phyloP scores from a whole-genome alignment of 1,140 invertebrate species.

The Drosophila ananassae region DNA sequence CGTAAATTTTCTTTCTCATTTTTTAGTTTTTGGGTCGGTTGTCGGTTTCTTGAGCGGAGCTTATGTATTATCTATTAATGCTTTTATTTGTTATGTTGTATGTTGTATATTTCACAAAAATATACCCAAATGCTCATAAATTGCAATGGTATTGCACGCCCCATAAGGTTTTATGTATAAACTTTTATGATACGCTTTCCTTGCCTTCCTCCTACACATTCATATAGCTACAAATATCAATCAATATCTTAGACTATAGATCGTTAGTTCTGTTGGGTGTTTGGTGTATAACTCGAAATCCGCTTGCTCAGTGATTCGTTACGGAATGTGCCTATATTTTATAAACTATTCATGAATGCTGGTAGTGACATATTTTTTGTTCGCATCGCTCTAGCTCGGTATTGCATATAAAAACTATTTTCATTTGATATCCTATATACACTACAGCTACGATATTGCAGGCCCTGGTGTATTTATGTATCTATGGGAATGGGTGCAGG shows the following conservation, averaged over 20 bases:
- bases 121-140: slow-evolving; percentile 72
- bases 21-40: slow-evolving; percentile 25
- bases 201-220: slow-evolving; percentile 45
- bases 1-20: slow-evolving; percentile 26
- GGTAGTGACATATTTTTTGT: slow-evolving; percentile 48
- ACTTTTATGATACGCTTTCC: slow-evolving; percentile 51
- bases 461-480: slow-evolving; percentile 39
- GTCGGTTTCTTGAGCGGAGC: slow-evolving; percentile 70
- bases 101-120: slow-evolving; percentile 77
- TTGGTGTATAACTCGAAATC: slow-evolving; percentile 53
- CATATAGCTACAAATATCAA: slow-evolving; percentile 57
- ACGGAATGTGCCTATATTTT: slow-evolving; percentile 63
- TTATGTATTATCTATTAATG: slow-evolving; percentile 44
- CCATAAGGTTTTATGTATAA: slow-evolving; percentile 50
- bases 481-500: slow-evolving; percentile 29
- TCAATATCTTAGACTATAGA: slow-evolving; percentile 57
- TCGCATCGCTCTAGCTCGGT: slow-evolving; percentile 63
- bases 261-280: slow-evolving; percentile 33
- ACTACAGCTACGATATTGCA: slow-evolving; percentile 61
- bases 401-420: slow-evolving; percentile 77
- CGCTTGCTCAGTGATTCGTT: slow-evolving; percentile 55
- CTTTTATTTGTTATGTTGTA: slow-evolving; percentile 36
- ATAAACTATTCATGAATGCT: slow-evolving; percentile 52
- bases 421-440: slow-evolving; percentile 63
- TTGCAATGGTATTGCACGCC: slow-evolving; percentile 58